These are phyloP conservation scores for Microvelia longipes DNA, from an alignment of 1,140 invertebrate species.

Conservation along the genomic window DNA sequence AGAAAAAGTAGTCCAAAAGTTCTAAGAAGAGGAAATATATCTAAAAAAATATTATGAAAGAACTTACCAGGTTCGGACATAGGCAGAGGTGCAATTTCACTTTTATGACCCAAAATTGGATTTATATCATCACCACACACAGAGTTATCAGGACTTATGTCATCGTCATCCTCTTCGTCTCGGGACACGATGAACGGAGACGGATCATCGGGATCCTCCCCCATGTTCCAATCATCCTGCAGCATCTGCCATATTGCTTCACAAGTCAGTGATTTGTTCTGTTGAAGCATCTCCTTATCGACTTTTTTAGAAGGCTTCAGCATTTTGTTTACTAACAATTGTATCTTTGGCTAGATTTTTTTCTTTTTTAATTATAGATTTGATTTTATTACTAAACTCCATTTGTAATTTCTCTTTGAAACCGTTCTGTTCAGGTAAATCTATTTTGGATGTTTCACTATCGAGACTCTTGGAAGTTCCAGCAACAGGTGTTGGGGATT, in stretches of 20 bases:
- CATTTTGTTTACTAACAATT: background rate
- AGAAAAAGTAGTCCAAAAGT: too few relatives aligned
- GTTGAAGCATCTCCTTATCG: background rate
- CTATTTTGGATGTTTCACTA: background rate
- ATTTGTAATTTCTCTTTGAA: constrained; percentile 13
- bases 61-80: background rate
- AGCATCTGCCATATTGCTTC: constrained; percentile 13
- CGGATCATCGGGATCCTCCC: constrained; percentile 3
- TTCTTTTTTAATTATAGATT: constrained; percentile 1
- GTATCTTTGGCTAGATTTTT: background rate
- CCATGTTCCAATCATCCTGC: constrained; percentile 12
- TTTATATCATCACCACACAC: too few relatives aligned
- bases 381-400: constrained; percentile 12
- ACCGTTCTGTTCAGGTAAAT: constrained; percentile 9
- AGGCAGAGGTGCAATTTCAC: background rate
- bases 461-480: constrained; percentile 28
- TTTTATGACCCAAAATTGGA: background rate
- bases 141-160: background rate
- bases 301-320: background rate
- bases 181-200: background rate
- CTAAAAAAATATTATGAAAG: too few relatives aligned
- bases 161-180: too few relatives aligned
- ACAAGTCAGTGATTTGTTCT: background rate
- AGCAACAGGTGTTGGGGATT: background rate
- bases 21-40: too few relatives aligned